These are phyloP conservation scores for Agonopterix subpropinquella DNA, from an alignment of 2,888 invertebrate genomes.

Conservation along the genomic window DNA sequence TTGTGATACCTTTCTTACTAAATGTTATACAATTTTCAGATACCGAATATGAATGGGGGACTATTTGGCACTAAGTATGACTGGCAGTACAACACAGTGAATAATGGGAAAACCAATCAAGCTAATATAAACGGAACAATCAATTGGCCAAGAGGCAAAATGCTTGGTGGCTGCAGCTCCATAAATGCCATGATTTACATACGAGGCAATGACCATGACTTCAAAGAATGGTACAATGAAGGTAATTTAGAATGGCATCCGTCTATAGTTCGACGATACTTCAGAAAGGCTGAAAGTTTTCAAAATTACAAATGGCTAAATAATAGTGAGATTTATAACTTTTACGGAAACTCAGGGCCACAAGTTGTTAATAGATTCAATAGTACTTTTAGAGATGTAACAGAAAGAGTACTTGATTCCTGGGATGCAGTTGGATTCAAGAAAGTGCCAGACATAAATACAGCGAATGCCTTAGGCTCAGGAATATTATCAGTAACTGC, in stretches of 20 bases:
- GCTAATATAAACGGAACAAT: conserved; percentile 63
- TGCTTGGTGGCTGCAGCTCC: conserved; percentile 74
- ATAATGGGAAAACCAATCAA: conserved; percentile 81
- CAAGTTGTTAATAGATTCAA: conserved; percentile 60
- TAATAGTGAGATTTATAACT: conserved; percentile 20
- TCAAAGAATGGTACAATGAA: conserved; percentile 62
- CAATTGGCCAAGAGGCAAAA: conserved; percentile 77
- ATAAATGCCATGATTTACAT: conserved; percentile 76
- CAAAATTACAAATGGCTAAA: conserved; percentile 28
- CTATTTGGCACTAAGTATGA: conserved; percentile 71
- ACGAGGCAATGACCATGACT: conserved; percentile 67
- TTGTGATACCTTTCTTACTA: background rate
- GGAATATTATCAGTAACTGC: conserved; percentile 61
- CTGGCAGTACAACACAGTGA: conserved; percentile 89
- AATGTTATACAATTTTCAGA: conserved; percentile 11
- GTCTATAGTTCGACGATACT: conserved; percentile 60
- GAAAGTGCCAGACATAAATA: conserved; percentile 50
- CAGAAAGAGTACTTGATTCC: conserved; percentile 36
- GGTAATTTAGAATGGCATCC: conserved; percentile 75
- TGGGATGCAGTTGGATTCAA: conserved; percentile 61
- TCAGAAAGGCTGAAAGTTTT: conserved; percentile 65
- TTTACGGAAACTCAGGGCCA: conserved; percentile 59
- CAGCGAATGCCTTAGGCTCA: conserved; percentile 58
- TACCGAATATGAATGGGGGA: conserved; percentile 21
- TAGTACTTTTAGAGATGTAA: conserved; percentile 41